A percentile compares a stretch with the other conserved stretches of the same genome.
Evolutionary conservation across 2,888 invertebrate species (phyloP).

Genomic region (Drosophila colorata): DNA sequence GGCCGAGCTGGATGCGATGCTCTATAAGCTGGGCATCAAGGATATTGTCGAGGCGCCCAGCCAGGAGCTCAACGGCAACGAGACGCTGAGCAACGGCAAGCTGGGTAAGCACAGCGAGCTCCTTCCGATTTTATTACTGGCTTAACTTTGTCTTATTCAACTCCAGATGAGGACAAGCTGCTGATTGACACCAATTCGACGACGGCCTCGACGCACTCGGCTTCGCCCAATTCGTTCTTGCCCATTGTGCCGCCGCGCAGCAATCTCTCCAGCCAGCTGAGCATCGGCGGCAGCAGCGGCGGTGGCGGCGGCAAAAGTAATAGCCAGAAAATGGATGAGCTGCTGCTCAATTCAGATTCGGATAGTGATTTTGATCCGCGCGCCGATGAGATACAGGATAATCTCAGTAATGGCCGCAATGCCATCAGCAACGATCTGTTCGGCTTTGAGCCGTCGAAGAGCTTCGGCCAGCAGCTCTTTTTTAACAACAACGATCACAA

Average conservation of each 20-base stretch:
- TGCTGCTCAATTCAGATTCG: conserved; percentile 91
- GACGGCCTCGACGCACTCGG: conserved; percentile 73
- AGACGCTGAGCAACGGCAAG: conserved; percentile 71
- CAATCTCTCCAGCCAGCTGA: conserved; percentile 86
- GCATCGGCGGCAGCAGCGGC: conserved; percentile 86
- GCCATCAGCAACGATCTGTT: conserved; percentile 84
- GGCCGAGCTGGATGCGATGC: conserved; percentile 85
- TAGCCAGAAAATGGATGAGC: conserved; percentile 91
- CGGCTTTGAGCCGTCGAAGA: conserved; percentile 85
- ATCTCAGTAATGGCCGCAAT: conserved; percentile 78
- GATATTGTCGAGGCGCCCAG: conserved; percentile 85
- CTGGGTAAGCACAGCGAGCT: conserved; percentile 48
- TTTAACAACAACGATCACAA: conserved; percentile 84
- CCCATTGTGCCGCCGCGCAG: conserved; percentile 85
- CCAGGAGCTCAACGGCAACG: conserved; percentile 54
- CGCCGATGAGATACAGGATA: conserved; percentile 89
- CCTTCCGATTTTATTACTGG: not conserved
- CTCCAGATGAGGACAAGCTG: conserved; percentile 83
- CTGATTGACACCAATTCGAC: conserved; percentile 84
- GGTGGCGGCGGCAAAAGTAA: conserved; percentile 86
- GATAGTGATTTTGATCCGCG: conserved; percentile 96
- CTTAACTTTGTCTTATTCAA: not conserved
- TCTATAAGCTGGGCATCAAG: conserved; percentile 87
- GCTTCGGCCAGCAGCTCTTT: conserved; percentile 85
- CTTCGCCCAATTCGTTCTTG: conserved; percentile 82